phyloP scores from a whole-genome alignment of 2,113 vertebrate genomes.

The Lagenorhynchus albirostris region DNA sequence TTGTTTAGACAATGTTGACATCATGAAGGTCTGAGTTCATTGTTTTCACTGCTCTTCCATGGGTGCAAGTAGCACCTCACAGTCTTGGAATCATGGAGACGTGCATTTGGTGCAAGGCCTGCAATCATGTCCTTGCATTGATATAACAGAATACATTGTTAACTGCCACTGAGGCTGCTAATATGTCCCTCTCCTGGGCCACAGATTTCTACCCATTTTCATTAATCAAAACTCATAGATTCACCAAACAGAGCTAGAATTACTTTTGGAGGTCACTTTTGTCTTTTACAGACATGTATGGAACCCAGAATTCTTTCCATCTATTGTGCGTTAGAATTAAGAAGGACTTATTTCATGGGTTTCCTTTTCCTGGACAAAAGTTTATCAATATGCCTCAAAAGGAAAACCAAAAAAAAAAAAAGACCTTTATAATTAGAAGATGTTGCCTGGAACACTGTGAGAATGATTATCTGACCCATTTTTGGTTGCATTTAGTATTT shows the following conservation, averaged over 20 bases:
- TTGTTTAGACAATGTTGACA: not conserved
- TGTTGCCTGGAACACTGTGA: not conserved
- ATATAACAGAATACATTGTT: not conserved
- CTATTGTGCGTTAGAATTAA: not conserved
- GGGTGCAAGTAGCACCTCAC: accelerated
- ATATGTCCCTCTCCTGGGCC: not conserved
- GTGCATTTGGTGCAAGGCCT: not conserved
- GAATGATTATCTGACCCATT: not conserved
- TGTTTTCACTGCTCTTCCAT: not conserved
- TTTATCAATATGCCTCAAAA: not conserved
- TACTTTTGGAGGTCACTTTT: not conserved
- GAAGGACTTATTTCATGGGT: not conserved
- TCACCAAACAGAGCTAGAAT: not conserved
- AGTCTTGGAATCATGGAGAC: not conserved
- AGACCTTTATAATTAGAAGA: not conserved
- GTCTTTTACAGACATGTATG: not conserved
- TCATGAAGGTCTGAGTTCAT: not conserved
- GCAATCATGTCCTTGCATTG: not conserved
- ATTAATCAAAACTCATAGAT: not conserved
- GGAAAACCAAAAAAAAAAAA: not conserved
- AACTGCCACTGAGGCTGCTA: not conserved
- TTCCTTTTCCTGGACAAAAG: not conserved
- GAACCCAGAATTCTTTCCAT: not conserved
- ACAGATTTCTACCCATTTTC: not conserved
- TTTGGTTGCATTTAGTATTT: not conserved